Conservation (phyloP, 64 coral and sea anemone species). For the Montipora cactus region DNA sequence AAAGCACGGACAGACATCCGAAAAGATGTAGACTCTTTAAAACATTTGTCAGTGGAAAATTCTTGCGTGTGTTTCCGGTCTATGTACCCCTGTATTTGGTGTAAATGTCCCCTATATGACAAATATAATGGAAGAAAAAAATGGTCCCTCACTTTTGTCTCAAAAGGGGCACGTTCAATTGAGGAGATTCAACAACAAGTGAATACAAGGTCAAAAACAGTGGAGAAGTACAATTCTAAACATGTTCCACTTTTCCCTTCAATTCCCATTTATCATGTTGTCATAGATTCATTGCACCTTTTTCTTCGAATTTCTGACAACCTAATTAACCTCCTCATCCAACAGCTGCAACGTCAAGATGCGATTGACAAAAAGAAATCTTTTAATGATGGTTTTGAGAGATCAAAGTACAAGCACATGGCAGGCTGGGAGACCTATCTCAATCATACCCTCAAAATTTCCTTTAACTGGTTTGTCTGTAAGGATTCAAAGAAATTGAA, state of each 20-base stretch:
- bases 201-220: background rate
- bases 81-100: conserved; percentile 22
- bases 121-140: background rate
- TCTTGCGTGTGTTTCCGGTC: background rate
- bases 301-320: conserved; percentile 40
- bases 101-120: background rate
- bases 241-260: background rate
- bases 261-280: background rate
- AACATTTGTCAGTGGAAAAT: background rate
- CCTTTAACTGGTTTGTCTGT: background rate
- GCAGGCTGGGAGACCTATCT: too few species aligned
- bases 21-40: too few species aligned
- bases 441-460: too few species aligned
- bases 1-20: background rate
- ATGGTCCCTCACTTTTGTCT: background rate
- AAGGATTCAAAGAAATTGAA: background rate
- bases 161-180: too few species aligned
- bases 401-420: too few species aligned
- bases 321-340: background rate
- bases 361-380: too few species aligned
- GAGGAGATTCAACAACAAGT: too few species aligned
- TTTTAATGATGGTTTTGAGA: too few species aligned
- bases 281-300: background rate
- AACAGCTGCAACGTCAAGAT: too few species aligned
- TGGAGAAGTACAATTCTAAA: background rate